These are phyloP conservation scores for Malachius bipustulatus DNA, from an alignment of 2,888 invertebrate genomes.

Conservation along the genomic window DNA sequence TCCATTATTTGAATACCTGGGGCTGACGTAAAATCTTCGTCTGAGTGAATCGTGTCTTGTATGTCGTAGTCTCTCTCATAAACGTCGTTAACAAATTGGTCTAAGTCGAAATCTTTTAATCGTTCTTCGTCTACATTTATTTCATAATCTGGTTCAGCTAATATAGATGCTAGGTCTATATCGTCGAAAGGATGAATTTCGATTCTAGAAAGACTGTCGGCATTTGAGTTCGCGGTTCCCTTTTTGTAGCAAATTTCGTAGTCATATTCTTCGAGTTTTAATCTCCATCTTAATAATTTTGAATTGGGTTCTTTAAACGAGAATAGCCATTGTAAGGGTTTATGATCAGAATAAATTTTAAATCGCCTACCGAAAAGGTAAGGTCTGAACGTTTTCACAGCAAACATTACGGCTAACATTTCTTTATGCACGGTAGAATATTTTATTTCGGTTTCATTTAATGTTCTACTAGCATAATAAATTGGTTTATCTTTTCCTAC, in stretches of 20 bases:
- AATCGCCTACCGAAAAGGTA: slow-evolving; percentile 9
- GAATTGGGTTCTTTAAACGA: slow-evolving; percentile 5
- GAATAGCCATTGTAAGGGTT: slow-evolving; percentile 9
- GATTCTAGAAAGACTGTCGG: not conserved
- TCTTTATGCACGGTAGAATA: slow-evolving; percentile 7
- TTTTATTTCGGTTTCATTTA: slow-evolving; percentile 6
- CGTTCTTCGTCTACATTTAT: no score
- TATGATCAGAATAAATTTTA: slow-evolving; percentile 6
- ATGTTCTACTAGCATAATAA: not conserved
- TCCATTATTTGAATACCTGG: no score
- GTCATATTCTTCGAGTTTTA: slow-evolving; percentile 8
- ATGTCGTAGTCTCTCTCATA: no score
- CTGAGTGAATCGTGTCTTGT: no score
- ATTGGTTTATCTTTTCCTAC: slow-evolving; percentile 6
- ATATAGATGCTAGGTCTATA: no score
- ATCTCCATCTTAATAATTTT: slow-evolving; percentile 4
- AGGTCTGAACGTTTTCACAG: slow-evolving; percentile 7
- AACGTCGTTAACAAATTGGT: no score
- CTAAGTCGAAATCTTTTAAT: no score
- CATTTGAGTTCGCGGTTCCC: not conserved
- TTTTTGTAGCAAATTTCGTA: slow-evolving; percentile 7
- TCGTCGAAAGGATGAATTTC: not conserved
- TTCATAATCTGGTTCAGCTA: no score
- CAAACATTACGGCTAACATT: slow-evolving; percentile 9
- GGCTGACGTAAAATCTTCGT: no score